phyloP scores from a whole-genome alignment of 2,113 vertebrate genomes.

The Chionodraco myersi region DNA sequence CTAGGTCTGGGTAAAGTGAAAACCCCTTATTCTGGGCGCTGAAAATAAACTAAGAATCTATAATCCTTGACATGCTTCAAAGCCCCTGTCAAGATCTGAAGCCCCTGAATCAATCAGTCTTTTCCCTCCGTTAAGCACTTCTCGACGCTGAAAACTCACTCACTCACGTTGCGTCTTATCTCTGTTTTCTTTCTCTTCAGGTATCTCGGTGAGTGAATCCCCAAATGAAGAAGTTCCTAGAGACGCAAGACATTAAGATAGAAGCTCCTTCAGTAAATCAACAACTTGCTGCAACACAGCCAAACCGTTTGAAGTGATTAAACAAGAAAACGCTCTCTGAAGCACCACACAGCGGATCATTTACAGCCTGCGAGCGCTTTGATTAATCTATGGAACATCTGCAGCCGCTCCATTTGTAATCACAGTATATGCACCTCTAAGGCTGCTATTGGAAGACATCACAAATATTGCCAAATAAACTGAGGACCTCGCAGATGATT shows the following conservation, averaged over 20 bases:
- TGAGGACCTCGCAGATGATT: background rate
- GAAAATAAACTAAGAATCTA: slow-evolving; percentile 4
- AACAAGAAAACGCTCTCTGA: background rate
- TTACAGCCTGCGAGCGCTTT: slow-evolving; percentile 17
- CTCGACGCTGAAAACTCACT: slow-evolving; percentile 15
- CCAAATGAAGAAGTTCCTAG: slow-evolving; percentile 9
- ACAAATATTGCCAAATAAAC: slow-evolving; percentile 22
- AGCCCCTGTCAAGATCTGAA: background rate
- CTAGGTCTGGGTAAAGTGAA: background rate
- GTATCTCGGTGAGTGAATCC: slow-evolving; percentile 7
- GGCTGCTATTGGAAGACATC: slow-evolving; percentile 32
- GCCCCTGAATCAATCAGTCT: slow-evolving; percentile 40
- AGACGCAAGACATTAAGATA: slow-evolving; percentile 8
- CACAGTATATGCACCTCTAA: slow-evolving; percentile 1
- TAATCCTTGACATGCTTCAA: slow-evolving; percentile 8
- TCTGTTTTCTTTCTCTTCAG: slow-evolving; percentile 21
- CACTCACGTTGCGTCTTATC: slow-evolving; percentile 11
- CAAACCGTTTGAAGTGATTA: background rate
- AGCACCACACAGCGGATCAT: slow-evolving; percentile 8
- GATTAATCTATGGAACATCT: slow-evolving; percentile 46
- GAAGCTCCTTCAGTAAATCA: slow-evolving; percentile 6
- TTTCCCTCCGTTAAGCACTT: slow-evolving; percentile 23
- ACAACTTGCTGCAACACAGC: background rate
- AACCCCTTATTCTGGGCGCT: background rate
- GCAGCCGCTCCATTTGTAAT: slow-evolving; percentile 33